phyloP scores from a whole-genome alignment of 2,797 vertebrate genomes.

The Carduelis carduelis region DNA sequence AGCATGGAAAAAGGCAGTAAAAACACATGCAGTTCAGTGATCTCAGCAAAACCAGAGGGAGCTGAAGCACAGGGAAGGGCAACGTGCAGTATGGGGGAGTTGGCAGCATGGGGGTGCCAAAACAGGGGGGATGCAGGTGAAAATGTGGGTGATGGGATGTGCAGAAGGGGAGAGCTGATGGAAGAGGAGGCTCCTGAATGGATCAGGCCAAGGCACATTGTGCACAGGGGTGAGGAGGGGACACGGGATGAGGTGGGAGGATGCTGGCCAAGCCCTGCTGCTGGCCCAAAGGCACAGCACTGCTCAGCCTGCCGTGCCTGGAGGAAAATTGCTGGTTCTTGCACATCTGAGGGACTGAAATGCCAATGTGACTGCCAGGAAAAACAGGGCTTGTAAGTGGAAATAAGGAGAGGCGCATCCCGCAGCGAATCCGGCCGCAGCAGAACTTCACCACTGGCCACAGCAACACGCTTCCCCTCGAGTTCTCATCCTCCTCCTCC shows the following conservation, averaged over 20 bases:
- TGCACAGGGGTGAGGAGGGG: background rate
- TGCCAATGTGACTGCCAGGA: background rate
- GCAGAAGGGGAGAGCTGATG: background rate
- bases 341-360: background rate
- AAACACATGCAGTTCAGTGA: conserved; percentile 89
- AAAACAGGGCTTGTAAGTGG: conserved; percentile 26
- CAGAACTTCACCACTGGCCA: conserved; percentile 1
- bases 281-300: background rate
- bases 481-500: background rate
- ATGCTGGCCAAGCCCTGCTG: background rate
- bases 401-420: background rate
- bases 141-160: background rate
- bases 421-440: background rate
- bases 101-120: background rate
- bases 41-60: conserved; percentile 73
- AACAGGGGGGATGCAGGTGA: background rate
- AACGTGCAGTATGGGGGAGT: background rate
- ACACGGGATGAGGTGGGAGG: background rate
- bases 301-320: accelerated
- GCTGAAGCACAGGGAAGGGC: conserved; percentile 36
- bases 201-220: background rate
- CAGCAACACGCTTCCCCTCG: background rate
- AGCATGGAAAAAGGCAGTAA: conserved; percentile 90
- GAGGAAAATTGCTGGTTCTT: conserved; percentile 8
- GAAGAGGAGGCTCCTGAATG: background rate